A percentile compares a stretch with the other conserved stretches of the same genome.
These are phyloP conservation scores for Ormyrus pomaceus DNA, from an alignment of 2,888 invertebrate genomes.

Conservation along the genomic window DNA sequence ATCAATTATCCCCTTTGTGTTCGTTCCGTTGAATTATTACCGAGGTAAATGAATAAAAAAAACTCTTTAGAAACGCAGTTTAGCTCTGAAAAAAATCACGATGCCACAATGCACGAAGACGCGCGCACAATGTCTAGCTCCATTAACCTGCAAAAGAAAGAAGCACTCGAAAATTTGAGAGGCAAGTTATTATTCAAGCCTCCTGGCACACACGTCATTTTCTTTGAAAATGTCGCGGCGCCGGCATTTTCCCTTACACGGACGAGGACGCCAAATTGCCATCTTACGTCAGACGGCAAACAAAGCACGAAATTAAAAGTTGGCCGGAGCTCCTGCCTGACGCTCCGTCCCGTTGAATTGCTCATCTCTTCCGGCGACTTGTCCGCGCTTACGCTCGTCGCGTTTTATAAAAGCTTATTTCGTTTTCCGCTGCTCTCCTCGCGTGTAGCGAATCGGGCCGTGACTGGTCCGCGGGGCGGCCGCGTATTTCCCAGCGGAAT, in stretches of 20 bases:
- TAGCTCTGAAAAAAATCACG: too few species aligned
- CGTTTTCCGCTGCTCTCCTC: conserved; percentile 23
- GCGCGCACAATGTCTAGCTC: too few species aligned
- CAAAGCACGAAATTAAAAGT: conserved; percentile 34
- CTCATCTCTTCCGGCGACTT: conserved; percentile 18
- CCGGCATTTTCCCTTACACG: not conserved
- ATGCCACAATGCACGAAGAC: too few species aligned
- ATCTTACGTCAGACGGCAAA: conserved; percentile 17
- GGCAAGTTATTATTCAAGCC: too few species aligned
- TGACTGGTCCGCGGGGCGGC: conserved; percentile 31
- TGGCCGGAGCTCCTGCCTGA: not conserved
- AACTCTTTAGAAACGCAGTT: too few species aligned
- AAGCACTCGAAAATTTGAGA: too few species aligned
- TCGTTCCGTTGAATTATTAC: too few species aligned
- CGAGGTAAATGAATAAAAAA: too few species aligned
- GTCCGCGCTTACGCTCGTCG: not conserved
- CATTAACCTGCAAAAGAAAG: too few species aligned
- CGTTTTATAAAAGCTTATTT: conserved; percentile 7
- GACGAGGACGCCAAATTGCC: conserved; percentile 8
- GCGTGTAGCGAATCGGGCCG: not conserved
- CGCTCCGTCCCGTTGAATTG: not conserved
- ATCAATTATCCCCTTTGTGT: too few species aligned
- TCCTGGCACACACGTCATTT: too few species aligned
- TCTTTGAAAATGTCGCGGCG: not conserved
- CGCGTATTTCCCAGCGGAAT: conserved; percentile 55